Conservation (phyloP, 2,113 vertebrate species). For the Odontophorus gujanensis region DNA sequence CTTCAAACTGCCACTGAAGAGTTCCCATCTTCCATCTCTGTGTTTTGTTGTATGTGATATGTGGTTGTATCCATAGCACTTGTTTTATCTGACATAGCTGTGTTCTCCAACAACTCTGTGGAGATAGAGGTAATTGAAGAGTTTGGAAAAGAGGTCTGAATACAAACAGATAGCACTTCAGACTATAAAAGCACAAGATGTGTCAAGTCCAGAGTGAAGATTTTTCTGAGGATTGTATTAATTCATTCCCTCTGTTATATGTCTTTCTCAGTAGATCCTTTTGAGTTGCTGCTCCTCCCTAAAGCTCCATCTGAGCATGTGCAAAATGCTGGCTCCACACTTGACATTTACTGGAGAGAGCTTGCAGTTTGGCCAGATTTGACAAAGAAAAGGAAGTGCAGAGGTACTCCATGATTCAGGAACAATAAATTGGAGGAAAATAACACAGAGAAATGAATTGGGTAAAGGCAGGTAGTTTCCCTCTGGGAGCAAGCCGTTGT, state of each 20-base stretch:
- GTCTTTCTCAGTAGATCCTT: not conserved
- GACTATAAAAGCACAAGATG: not conserved
- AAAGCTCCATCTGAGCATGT: not conserved
- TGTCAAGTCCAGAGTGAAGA: not conserved
- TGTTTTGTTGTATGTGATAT: not conserved
- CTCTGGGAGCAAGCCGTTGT: not conserved
- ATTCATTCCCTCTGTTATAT: not conserved
- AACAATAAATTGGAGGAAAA: not conserved
- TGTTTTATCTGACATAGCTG: not conserved
- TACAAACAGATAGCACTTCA: not conserved
- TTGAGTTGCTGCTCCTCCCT: not conserved
- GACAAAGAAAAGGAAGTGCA: not conserved
- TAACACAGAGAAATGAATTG: not conserved
- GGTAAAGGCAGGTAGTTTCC: not conserved
- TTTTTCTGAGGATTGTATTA: not conserved
- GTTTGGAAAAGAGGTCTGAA: not conserved
- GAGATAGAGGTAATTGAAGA: not conserved
- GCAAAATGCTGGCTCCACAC: not conserved
- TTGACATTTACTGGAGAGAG: not conserved
- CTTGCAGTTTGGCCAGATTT: not conserved
- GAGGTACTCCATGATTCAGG: not conserved
- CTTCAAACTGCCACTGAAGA: not conserved
- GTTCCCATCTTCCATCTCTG: not conserved
- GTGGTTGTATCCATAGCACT: not conserved
- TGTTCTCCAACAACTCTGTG: not conserved